phyloP scores from a whole-genome alignment of 2,888 invertebrate genomes.

The Timandra comae region DNA sequence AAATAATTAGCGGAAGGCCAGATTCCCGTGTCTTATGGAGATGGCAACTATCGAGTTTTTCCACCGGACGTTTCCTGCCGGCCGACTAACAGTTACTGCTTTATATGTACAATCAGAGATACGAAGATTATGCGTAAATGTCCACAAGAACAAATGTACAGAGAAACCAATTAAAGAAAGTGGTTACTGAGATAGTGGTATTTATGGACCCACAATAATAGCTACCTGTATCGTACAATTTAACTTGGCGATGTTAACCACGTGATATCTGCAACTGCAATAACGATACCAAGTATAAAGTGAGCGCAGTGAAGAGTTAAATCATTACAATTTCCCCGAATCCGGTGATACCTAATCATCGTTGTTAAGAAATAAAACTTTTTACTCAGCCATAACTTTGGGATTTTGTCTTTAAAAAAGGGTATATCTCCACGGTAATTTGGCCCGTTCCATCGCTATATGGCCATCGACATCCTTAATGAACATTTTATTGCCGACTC shows the following conservation, averaged over 20 bases:
- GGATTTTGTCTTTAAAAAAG: conserved; percentile 18
- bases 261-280: too few relatives aligned
- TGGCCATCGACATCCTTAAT: conserved; percentile 40
- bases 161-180: conserved; percentile 23
- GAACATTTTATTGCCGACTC: conserved; percentile 39
- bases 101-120: conserved; percentile 32
- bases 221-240: too few relatives aligned
- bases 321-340: too few relatives aligned
- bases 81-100: conserved; percentile 50
- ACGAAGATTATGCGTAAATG: conserved; percentile 24
- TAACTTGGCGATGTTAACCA: too few relatives aligned
- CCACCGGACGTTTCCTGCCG: conserved; percentile 58
- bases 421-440: conserved; percentile 30
- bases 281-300: too few relatives aligned
- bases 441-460: conserved; percentile 34
- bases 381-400: background rate
- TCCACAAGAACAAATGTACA: conserved; percentile 19
- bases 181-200: conserved; percentile 13
- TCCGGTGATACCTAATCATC: conserved; percentile 4
- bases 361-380: conserved; percentile 7
- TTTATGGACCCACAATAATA: conserved; percentile 5
- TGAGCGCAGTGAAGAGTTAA: too few relatives aligned
- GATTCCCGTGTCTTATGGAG: conserved; percentile 76
- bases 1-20: conserved; percentile 77
- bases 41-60: conserved; percentile 65